Conservation (phyloP, 35 echinoderm and acorn worm genomes). For the Heliocidaris erythrogramma region DNA sequence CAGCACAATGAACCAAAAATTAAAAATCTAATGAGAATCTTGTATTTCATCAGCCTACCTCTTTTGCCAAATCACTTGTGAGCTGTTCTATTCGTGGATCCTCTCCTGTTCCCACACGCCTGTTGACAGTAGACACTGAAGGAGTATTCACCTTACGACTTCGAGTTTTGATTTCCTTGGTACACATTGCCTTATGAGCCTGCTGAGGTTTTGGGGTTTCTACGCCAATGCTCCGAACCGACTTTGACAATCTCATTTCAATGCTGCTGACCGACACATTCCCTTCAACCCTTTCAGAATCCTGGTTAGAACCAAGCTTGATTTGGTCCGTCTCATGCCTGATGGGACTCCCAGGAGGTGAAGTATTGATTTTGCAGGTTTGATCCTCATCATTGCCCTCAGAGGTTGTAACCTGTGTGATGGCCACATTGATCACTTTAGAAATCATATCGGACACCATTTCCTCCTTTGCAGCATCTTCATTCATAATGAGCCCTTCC, state of each 20-base stretch:
- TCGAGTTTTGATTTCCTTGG: conserved; percentile 2
- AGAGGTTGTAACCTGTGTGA: not conserved
- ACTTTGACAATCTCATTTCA: not conserved
- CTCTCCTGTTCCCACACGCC: conserved; percentile 21
- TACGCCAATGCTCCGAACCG: not conserved
- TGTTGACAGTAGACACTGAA: not conserved
- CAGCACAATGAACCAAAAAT: no score
- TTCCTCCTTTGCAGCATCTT: not conserved
- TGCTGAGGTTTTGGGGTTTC: conserved; percentile 7
- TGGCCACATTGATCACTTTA: not conserved
- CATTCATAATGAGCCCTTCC: not conserved
- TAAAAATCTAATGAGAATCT: no score
- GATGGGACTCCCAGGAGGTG: not conserved
- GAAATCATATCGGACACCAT: conserved; percentile 21
- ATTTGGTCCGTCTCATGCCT: not conserved
- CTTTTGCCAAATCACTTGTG: not conserved
- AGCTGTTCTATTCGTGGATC: conserved; percentile 20
- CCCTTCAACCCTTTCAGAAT: not conserved
- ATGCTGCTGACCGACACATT: not conserved
- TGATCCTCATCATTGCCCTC: not conserved
- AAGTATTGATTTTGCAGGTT: not conserved
- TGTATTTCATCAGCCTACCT: not conserved
- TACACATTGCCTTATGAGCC: not conserved
- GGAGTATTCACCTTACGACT: conserved; percentile 23
- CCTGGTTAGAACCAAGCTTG: not conserved